Evolutionary conservation across 2,888 invertebrate genomes (phyloP), one percentile per base, ranked within the genome.

Genomic region (Peribatodes rhomboidaria): DNA sequence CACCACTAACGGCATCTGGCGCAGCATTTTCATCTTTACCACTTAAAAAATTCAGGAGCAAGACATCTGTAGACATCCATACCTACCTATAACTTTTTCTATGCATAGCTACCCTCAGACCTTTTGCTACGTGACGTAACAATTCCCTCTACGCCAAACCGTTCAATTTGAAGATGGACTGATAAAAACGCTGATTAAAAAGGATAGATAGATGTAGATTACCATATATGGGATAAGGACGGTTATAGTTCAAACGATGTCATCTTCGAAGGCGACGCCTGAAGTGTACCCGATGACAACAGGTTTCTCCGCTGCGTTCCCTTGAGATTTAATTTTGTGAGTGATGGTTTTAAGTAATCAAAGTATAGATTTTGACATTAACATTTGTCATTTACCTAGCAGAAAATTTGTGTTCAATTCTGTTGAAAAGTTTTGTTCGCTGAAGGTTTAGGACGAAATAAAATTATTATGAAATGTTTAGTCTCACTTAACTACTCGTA

Each of bases 141-240:
- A 73, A 76, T 81, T 85, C 87, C 87, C 87, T 78, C 75, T 77
- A 77, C 80, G 74, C 74, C 70, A 79, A 78, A 79, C 84, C 75
- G 86, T 88, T 85, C 77, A 72, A 75, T 75, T 93, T 90, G 72
- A 87, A 89, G 91, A 74, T 76, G 85, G 84, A 79, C 67, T 75
- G 76, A 77, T 74, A 82, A 81, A 83, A 84, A 81, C 79, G 75
- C 72, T 79, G 80, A 84, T 84, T 82, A 82, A 87, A 73, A 84
- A 83, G 81, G 90, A 90, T 76, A 84, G 89, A 77, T 59, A 79
- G 81, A 90, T 85, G 79, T 79, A 85, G 81, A 82, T 86, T 84
- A 82, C 88, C 83, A 76, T 89, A 84, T 80, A 89, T 80, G 80
- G 82, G 87, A 94, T 87, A 81, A 87, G 89, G 93, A 93, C 80